phyloP scores from a whole-genome alignment of 2,888 invertebrate genomes.

The Rotaria sp. region DNA sequence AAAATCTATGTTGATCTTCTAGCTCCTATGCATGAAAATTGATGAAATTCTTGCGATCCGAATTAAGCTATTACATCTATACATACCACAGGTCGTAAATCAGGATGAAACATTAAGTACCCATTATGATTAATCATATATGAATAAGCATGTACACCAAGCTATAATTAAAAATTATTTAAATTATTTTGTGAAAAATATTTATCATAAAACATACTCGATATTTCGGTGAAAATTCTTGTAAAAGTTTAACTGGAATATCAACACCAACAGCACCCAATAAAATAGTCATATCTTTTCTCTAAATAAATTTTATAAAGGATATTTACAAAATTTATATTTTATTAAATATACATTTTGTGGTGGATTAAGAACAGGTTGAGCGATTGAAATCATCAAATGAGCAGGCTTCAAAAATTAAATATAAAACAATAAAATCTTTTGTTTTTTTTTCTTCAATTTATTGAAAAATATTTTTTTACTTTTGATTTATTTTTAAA shows the following conservation, averaged over 20 bases:
- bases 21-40: no score
- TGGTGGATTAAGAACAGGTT: background rate
- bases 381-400: conserved; percentile 27
- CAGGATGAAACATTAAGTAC: conserved; percentile 39
- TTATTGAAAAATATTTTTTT: no score
- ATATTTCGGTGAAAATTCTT: conserved; percentile 37
- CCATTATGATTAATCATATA: conserved; percentile 40
- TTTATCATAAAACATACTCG: background rate
- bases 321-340: no score
- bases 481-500: conserved; percentile 30
- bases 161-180: background rate
- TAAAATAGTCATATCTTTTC: background rate
- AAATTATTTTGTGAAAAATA: background rate
- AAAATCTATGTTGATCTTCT: no score
- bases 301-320: background rate
- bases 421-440: background rate
- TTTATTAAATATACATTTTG: background rate
- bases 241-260: conserved; percentile 37
- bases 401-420: conserved; percentile 8
- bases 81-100: conserved; percentile 31
- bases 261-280: conserved; percentile 40
- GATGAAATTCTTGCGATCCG: no score
- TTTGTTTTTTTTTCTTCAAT: no score
- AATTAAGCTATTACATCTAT: background rate
- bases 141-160: conserved; percentile 39